These are phyloP conservation scores for Digitonthophagus gazella DNA, from an alignment of 2,888 invertebrate genomes.

Conservation along the genomic window DNA sequence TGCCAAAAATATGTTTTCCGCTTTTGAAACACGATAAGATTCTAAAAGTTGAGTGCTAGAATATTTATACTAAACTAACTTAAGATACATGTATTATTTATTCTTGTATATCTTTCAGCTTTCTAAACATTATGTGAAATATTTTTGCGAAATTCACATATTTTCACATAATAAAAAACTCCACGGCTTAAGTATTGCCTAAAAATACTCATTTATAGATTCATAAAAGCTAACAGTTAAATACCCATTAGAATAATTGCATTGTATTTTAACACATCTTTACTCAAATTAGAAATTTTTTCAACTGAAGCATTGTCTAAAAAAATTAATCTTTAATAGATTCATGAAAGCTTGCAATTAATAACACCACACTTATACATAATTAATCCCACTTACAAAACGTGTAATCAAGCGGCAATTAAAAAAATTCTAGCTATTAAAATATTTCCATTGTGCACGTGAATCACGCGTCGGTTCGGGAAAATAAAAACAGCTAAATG, in stretches of 20 bases:
- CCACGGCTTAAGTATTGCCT: no score
- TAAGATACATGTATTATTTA: background rate
- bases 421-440: background rate
- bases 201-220: no score
- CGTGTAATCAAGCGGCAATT: background rate
- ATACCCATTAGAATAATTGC: no score
- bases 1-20: background rate
- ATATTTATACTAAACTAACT: background rate
- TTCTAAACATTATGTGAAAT: no score
- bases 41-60: background rate
- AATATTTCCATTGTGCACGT: constrained; percentile 11
- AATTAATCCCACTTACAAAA: background rate
- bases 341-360: no score
- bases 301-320: no score
- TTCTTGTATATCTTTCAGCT: background rate
- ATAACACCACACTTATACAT: background rate
- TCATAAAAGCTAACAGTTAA: no score
- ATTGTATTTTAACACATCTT: no score
- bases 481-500: background rate
- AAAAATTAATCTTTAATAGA: no score
- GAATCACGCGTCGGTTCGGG: background rate
- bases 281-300: no score
- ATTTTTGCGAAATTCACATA: no score
- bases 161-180: no score
- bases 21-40: background rate